phyloP scores from a whole-genome alignment of 1,140 invertebrate species.

The Heliconius eleuchia region DNA sequence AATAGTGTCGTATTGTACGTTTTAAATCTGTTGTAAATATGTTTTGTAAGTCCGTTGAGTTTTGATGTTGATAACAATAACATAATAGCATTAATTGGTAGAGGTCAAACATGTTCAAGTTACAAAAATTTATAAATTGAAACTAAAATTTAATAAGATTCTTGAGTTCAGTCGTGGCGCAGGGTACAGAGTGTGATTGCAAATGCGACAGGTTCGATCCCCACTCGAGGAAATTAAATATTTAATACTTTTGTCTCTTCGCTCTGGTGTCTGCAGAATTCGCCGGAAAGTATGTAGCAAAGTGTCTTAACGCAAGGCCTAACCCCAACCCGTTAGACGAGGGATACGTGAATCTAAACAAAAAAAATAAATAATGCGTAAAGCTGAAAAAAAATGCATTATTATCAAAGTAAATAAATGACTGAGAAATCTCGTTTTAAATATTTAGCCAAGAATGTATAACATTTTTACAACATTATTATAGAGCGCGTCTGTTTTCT shows the following conservation, averaged over 20 bases:
- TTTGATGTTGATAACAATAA: too few species aligned
- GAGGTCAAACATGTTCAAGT: too few species aligned
- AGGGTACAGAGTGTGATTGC: too few species aligned
- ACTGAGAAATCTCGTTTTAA: background rate
- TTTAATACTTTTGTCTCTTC: too few species aligned
- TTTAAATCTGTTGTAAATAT: background rate
- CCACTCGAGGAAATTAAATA: too few species aligned
- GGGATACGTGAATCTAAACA: background rate
- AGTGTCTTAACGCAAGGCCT: background rate
- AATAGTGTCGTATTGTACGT: background rate
- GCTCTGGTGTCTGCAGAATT: too few species aligned
- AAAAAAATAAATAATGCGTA: background rate
- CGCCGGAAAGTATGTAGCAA: background rate
- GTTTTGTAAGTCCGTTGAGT: too few species aligned
- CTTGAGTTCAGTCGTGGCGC: too few species aligned
- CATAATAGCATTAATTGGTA: too few species aligned
- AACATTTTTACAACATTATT: background rate
- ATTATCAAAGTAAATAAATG: background rate
- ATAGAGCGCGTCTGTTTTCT: background rate
- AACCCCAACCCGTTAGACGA: background rate
- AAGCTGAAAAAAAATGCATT: background rate
- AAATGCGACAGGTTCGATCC: too few species aligned
- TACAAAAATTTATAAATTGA: too few species aligned
- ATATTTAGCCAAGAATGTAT: background rate
- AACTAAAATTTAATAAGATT: too few species aligned